Conservation (phyloP, 2,113 vertebrate species). For the Perognathus longimembris region DNA sequence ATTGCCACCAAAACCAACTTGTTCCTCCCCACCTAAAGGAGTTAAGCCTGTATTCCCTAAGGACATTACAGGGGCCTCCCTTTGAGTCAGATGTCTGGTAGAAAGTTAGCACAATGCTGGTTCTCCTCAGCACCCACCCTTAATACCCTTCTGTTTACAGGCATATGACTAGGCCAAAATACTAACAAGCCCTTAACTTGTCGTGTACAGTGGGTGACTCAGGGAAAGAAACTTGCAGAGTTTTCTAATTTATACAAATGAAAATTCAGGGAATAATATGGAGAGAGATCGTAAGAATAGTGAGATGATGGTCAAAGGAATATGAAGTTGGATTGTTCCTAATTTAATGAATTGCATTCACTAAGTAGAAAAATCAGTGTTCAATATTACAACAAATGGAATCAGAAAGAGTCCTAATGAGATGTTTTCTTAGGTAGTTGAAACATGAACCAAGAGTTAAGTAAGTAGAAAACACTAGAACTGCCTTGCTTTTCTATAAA, state of each 20-base stretch:
- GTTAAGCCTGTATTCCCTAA: not conserved
- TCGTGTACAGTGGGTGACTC: not conserved
- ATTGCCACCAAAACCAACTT: not conserved
- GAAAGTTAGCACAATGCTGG: not conserved
- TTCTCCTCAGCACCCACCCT: not conserved
- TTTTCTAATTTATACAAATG: not conserved
- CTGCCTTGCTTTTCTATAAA: not conserved
- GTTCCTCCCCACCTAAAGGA: not conserved
- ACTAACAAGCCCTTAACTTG: not conserved
- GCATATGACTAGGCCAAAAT: not conserved
- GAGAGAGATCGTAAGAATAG: not conserved
- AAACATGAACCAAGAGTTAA: not conserved
- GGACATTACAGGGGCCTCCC: not conserved
- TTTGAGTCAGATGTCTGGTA: not conserved
- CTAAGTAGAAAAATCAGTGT: not conserved
- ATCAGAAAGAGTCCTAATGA: not conserved
- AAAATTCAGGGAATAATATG: not conserved
- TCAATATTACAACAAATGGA: not conserved
- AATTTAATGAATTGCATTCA: not conserved
- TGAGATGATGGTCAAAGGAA: not conserved
- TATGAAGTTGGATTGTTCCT: not conserved
- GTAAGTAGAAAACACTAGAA: not conserved
- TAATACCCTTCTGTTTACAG: not conserved
- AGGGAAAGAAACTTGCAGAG: not conserved
- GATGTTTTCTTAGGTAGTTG: not conserved